A percentile compares a stretch with the other conserved stretches of the same genome.
Conservation (phyloP, 2,888 invertebrate genomes). For the Notodonta ziczac region DNA sequence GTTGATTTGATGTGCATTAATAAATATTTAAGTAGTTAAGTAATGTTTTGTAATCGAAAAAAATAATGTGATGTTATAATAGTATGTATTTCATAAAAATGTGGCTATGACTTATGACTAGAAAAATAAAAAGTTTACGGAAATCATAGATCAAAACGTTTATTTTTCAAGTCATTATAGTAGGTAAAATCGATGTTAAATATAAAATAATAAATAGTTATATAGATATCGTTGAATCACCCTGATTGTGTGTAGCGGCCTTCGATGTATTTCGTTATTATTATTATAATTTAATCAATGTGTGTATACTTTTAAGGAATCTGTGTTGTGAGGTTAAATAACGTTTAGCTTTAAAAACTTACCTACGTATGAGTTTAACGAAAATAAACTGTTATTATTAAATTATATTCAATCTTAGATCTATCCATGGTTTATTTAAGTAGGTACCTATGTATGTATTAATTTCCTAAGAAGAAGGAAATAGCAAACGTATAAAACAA, state of each 20-base stretch:
- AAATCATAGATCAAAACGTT: neutral
- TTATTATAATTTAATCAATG: slow-evolving; percentile 12
- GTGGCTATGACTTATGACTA: slow-evolving; percentile 20
- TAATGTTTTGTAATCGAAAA: slow-evolving; percentile 5
- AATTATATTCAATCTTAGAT: too few relatives aligned
- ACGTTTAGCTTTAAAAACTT: slow-evolving; percentile 60
- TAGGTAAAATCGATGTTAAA: slow-evolving; percentile 35
- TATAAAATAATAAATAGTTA: slow-evolving; percentile 21
- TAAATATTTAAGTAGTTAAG: neutral
- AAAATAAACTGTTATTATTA: too few relatives aligned
- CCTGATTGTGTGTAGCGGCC: slow-evolving; percentile 40
- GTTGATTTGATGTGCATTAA: neutral
- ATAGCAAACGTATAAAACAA: too few relatives aligned
- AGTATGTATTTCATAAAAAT: slow-evolving; percentile 34
- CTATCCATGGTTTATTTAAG: too few relatives aligned
- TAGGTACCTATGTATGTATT: too few relatives aligned
- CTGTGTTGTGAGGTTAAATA: slow-evolving; percentile 66
- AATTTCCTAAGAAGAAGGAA: neutral
- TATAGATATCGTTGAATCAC: slow-evolving; percentile 34
- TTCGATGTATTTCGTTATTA: slow-evolving; percentile 24
- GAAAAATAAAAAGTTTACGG: slow-evolving; percentile 18
- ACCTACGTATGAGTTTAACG: slow-evolving; percentile 17
- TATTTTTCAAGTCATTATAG: slow-evolving; percentile 32
- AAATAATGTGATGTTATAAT: slow-evolving; percentile 33
- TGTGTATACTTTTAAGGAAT: slow-evolving; percentile 21